A percentile compares a stretch with the other conserved stretches of the same genome.
These are phyloP conservation scores for Temnopleurus reevesii DNA, from an alignment of 53 echinoderm and acorn worm genomes.

Conservation along the genomic window DNA sequence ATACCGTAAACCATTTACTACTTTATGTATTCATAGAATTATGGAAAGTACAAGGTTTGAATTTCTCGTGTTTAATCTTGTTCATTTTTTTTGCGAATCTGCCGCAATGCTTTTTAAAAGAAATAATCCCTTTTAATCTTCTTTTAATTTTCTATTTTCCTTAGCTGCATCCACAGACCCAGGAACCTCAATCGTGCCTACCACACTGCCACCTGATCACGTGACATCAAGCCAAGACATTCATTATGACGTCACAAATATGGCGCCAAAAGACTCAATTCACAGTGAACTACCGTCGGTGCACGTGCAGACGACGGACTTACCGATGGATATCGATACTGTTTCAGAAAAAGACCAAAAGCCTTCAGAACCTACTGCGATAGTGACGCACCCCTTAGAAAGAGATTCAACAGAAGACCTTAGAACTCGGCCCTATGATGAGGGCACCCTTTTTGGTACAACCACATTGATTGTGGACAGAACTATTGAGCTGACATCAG, in stretches of 20 bases:
- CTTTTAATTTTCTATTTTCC: too few relatives aligned
- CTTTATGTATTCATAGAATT: too few relatives aligned
- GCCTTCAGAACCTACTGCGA: background rate
- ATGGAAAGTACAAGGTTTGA: too few relatives aligned
- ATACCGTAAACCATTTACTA: too few relatives aligned
- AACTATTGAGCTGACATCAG: background rate
- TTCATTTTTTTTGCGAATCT: too few relatives aligned
- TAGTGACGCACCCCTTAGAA: background rate
- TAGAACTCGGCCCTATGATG: background rate
- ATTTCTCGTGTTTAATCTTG: too few relatives aligned
- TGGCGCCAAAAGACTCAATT: constrained; percentile 9
- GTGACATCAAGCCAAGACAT: background rate
- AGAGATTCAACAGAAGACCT: background rate
- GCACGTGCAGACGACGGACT: background rate
- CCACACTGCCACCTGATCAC: background rate
- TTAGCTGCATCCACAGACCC: constrained; percentile 14
- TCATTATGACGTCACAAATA: constrained; percentile 26
- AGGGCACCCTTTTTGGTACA: background rate
- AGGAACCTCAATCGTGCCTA: constrained; percentile 35
- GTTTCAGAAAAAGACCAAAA: background rate
- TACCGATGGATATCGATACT: background rate
- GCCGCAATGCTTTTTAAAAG: too few relatives aligned
- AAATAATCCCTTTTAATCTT: too few relatives aligned
- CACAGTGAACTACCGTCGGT: background rate
- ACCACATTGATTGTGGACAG: background rate